Evolutionary conservation across 2,888 invertebrate genomes (phyloP).

Genomic region (Drosophila colorata): DNA sequence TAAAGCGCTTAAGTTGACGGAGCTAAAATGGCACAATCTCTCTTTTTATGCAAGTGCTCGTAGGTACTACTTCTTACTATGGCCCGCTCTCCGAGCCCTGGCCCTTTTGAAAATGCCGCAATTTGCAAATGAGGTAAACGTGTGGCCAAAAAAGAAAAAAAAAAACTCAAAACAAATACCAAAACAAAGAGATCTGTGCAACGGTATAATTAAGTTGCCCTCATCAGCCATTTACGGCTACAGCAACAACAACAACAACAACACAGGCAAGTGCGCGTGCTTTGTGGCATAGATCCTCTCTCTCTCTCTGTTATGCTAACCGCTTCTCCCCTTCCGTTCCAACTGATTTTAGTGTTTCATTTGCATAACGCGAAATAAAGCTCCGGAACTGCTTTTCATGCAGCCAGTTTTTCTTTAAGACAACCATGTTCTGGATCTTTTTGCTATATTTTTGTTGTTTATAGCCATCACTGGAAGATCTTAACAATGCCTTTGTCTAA

Average conservation of each 20-base stretch:
- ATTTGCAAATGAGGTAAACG: slow-evolving; percentile 73
- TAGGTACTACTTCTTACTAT: no score
- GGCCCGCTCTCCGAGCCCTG: not conserved
- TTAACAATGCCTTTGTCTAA: slow-evolving; percentile 61
- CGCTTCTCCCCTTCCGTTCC: no score
- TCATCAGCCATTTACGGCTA: slow-evolving; percentile 75
- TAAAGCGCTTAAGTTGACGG: slow-evolving; percentile 62
- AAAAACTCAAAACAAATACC: slow-evolving; percentile 12
- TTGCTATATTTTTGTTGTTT: slow-evolving; percentile 27
- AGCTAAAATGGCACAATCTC: slow-evolving; percentile 65
- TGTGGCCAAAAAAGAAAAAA: slow-evolving; percentile 40
- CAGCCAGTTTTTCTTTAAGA: slow-evolving; percentile 18
- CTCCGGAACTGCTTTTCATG: slow-evolving; percentile 40
- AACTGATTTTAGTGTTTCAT: slow-evolving; percentile 58
- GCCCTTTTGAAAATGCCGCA: slow-evolving; percentile 70
- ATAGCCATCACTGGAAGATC: slow-evolving; percentile 48
- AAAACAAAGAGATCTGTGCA: slow-evolving; percentile 68
- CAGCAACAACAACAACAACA: slow-evolving; percentile 14
- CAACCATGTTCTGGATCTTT: slow-evolving; percentile 25
- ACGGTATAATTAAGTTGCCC: slow-evolving; percentile 78
- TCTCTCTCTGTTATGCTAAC: no score
- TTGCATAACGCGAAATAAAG: slow-evolving; percentile 43
- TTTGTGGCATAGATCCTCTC: slow-evolving; percentile 54
- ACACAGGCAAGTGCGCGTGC: slow-evolving; percentile 52
- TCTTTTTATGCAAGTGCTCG: slow-evolving; percentile 5